Conservation (phyloP, 2,113 vertebrate species). For the Sciurus niger region DNA sequence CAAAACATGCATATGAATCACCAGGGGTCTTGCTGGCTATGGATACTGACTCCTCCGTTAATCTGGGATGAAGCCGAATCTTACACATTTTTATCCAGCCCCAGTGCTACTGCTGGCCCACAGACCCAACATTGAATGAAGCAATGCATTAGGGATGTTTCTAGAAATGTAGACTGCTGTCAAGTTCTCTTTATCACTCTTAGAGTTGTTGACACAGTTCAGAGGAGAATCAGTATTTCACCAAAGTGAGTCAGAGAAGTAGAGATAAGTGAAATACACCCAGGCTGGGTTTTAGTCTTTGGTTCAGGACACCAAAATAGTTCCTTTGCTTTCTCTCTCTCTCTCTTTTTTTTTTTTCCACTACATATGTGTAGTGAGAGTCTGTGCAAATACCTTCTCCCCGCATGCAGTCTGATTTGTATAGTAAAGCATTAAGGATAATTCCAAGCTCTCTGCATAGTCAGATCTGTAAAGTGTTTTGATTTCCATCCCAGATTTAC, state of each 20-base stretch:
- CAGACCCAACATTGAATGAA: background rate
- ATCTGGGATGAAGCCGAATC: background rate
- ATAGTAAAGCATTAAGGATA: background rate
- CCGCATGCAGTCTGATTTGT: background rate
- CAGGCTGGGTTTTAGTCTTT: background rate
- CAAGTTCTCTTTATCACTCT: constrained; percentile 31
- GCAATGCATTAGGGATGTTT: background rate
- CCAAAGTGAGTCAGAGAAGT: background rate
- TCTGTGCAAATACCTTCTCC: background rate
- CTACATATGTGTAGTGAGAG: background rate
- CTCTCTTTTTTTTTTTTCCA: background rate
- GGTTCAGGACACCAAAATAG: background rate
- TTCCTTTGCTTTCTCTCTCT: background rate
- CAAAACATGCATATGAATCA: background rate
- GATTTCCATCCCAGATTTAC: background rate
- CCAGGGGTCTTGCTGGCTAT: background rate
- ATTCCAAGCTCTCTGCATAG: background rate
- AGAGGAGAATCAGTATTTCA: background rate
- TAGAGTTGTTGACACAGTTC: background rate
- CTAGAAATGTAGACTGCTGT: background rate
- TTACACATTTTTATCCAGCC: background rate
- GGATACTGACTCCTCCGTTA: background rate
- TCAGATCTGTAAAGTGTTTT: background rate
- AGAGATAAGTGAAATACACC: background rate
- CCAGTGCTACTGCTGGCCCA: background rate